Conservation (phyloP, 2,113 vertebrate species). For the Cricetomys ansorgei region DNA sequence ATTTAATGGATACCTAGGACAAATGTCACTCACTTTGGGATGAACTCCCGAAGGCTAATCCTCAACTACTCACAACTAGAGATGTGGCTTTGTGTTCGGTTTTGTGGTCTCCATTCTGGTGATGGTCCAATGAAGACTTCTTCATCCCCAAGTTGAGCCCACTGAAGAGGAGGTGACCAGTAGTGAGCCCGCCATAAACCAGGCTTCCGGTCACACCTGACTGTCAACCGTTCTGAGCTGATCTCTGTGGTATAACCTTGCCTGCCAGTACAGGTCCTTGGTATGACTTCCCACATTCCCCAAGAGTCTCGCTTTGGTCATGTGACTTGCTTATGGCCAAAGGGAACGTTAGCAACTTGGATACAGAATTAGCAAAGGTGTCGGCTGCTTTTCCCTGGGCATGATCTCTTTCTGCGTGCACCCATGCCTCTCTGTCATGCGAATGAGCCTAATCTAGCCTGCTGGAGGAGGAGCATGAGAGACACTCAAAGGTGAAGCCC, state of each 20-base stretch:
- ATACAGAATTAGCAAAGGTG: neutral
- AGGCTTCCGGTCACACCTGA: neutral
- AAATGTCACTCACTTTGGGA: neutral
- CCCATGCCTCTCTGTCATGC: neutral
- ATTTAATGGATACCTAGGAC: neutral
- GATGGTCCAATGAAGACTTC: neutral
- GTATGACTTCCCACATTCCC: neutral
- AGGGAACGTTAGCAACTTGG: neutral
- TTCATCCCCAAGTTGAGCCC: neutral
- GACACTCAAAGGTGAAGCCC: neutral
- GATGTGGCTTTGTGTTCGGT: neutral
- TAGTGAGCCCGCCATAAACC: neutral
- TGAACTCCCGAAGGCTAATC: neutral
- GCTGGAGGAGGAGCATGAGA: neutral
- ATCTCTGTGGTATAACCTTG: no score
- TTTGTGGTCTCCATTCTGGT: neutral
- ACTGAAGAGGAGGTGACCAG: neutral
- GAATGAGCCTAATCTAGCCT: neutral
- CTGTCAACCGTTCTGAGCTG: neutral
- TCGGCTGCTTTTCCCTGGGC: no score
- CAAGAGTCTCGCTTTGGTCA: neutral
- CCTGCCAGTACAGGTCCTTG: no score
- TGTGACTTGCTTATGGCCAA: neutral
- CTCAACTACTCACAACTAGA: neutral
- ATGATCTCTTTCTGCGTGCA: no score